A percentile compares a stretch with the other conserved stretches of the same genome.
These are phyloP conservation scores for Tiphia femorata DNA, from an alignment of 2,888 invertebrate genomes.

Conservation along the genomic window DNA sequence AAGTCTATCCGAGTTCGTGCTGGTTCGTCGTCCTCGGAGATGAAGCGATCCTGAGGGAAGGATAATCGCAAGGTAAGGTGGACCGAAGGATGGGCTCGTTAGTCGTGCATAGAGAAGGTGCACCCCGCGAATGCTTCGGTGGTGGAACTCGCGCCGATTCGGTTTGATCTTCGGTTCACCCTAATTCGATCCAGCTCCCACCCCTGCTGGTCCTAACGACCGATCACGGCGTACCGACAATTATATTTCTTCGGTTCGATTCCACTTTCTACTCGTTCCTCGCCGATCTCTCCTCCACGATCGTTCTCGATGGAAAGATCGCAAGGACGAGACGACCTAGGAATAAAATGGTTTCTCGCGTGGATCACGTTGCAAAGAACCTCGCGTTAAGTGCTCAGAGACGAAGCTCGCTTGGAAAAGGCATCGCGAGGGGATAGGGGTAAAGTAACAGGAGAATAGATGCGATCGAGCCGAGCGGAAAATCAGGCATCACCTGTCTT, in stretches of 20 bases:
- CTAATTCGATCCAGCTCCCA: conserved; percentile 52
- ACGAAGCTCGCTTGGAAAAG: too few species aligned
- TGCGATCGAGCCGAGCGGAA: conserved; percentile 23
- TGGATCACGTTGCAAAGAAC: too few species aligned
- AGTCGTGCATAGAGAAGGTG: conserved; percentile 22
- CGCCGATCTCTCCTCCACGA: too few species aligned
- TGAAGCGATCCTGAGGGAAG: conserved; percentile 7
- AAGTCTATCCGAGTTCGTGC: background rate
- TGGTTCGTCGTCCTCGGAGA: conserved; percentile 4
- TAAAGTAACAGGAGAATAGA: too few species aligned
- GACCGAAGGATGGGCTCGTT: conserved; percentile 37
- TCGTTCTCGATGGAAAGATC: too few species aligned
- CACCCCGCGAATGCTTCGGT: conserved; percentile 18
- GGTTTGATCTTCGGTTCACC: conserved; percentile 55
- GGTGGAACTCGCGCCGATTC: conserved; percentile 47
- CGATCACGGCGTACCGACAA: conserved; percentile 5
- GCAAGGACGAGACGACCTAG: too few species aligned
- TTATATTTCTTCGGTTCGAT: conserved; percentile 1
- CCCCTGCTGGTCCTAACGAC: conserved; percentile 43
- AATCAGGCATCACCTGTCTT: conserved; percentile 33
- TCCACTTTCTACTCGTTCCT: too few species aligned
- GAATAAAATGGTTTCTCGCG: too few species aligned
- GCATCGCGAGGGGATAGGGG: conserved; percentile 1
- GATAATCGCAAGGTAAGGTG: conserved; percentile 5
- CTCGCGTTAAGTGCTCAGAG: conserved; percentile 40